A percentile compares a stretch with the other conserved stretches of the same genome.
phyloP scores from a whole-genome alignment of 2,797 vertebrate genomes.

The Dryobates pubescens region DNA sequence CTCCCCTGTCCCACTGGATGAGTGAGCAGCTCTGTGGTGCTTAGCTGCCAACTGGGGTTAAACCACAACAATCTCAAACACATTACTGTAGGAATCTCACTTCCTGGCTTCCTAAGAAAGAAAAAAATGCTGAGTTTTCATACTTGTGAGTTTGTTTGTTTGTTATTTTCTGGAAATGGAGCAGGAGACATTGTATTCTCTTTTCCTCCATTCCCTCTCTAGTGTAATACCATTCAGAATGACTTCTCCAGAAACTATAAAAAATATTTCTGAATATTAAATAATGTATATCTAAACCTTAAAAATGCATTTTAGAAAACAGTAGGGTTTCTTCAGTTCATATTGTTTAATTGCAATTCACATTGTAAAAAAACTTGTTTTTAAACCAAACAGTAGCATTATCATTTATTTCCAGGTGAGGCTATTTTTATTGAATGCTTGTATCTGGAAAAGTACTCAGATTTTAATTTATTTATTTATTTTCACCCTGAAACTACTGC shows the following conservation, averaged over 20 bases:
- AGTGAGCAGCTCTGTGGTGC: neutral
- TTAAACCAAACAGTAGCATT: neutral
- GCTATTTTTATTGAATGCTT: constrained; percentile 9
- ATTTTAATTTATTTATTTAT: neutral
- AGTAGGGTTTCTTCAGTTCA: neutral
- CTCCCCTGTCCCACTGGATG: neutral
- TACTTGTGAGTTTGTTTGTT: neutral
- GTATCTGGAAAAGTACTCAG: constrained; percentile 18
- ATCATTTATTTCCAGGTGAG: neutral
- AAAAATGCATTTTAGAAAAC: constrained; percentile 35
- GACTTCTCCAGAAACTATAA: neutral
- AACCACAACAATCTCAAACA: neutral
- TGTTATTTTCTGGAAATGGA: neutral
- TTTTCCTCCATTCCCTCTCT: neutral
- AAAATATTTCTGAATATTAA: constrained; percentile 39
- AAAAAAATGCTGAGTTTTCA: neutral
- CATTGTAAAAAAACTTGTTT: neutral
- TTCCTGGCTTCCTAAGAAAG: neutral
- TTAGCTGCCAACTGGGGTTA: neutral
- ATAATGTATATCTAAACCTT: constrained; percentile 38
- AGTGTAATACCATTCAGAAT: neutral
- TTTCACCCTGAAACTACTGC: neutral
- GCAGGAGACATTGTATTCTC: neutral
- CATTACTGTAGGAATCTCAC: neutral
- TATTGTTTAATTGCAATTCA: neutral